Evolutionary conservation across 2,113 vertebrate species (phyloP), one percentile per base, ranked within the genome.

Genomic region (Xerus inauris): DNA sequence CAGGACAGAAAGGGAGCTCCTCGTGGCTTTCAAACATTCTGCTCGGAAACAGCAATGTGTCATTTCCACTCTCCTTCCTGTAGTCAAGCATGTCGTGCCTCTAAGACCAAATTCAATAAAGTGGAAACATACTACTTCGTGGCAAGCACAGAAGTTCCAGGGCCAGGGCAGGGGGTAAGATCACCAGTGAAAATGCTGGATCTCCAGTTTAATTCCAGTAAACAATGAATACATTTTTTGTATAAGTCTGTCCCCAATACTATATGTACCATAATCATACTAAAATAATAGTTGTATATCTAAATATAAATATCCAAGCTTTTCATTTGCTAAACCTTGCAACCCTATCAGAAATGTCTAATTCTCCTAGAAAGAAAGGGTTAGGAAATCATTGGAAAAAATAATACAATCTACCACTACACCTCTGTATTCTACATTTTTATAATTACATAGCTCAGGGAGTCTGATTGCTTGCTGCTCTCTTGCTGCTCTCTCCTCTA

Each of bases 91-190:
- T 3, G 19, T 30, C 76, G 19, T 14, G 3, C 28, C 1, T 35
- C 8, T 72, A n/a, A 82, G 11, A 28, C 24, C 71, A 24, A 22
- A 92, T 30, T 67, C n/a, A 59, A 0, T 59, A n/a, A 76, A 54
- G 9, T 17, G 19, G 16, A 20, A n/a, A 11, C 12, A 12, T 9
- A 32, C 0, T 2, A 12, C 5, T 10, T 11, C 26, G 13, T 8
- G 6, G 14, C 1, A 32, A 28, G 28, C 12, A 76, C 1, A 20
- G 5, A 22, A 19, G 17, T 28, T 12, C 0, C 45, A 38, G 64
- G 26, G 40, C 32, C 8, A 49, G 22, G 24, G 24, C 3, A 32
- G 42, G 14, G 38, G 0, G 20, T 51, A 47, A 9, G 4, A 17
- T 42, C 1, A 13, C 8, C 6, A 57, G 24, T 22, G 5, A 64